These are phyloP conservation scores for Labeo calbasu DNA, from an alignment of 2,797 vertebrate species.

Conservation along the genomic window DNA sequence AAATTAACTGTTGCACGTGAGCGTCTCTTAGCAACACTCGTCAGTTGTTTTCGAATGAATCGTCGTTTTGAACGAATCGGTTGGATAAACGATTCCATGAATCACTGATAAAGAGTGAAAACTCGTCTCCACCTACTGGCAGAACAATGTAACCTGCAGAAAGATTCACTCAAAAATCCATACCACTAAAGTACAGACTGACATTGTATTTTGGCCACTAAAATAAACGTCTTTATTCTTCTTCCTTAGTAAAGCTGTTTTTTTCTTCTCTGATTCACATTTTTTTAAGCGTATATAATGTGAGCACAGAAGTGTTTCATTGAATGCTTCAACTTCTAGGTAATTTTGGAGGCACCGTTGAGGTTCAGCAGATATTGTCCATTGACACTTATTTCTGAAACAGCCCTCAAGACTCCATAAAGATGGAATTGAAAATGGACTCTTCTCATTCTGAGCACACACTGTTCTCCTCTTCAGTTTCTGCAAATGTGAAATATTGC, in stretches of 20 bases:
- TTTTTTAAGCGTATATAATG: background rate
- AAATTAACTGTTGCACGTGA: background rate
- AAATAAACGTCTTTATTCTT: background rate
- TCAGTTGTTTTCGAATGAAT: background rate
- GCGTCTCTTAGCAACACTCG: background rate
- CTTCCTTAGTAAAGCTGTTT: background rate
- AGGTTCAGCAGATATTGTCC: background rate
- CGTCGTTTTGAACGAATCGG: background rate
- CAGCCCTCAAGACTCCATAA: background rate
- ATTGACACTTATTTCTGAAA: background rate
- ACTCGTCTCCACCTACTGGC: background rate
- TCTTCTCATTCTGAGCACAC: background rate
- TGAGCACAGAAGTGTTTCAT: background rate
- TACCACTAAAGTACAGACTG: background rate
- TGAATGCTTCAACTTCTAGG: background rate
- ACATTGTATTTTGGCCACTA: background rate
- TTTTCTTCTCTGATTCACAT: background rate
- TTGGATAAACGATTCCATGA: background rate
- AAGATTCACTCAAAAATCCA: background rate
- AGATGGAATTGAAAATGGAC: background rate
- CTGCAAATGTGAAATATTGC: conserved; percentile 25
- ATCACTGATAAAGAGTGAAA: background rate
- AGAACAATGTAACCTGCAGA: background rate
- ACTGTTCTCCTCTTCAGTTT: conserved; percentile 3
- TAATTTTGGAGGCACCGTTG: background rate